phyloP scores from a whole-genome alignment of 2,113 vertebrate species.

The Tapirus terrestris region DNA sequence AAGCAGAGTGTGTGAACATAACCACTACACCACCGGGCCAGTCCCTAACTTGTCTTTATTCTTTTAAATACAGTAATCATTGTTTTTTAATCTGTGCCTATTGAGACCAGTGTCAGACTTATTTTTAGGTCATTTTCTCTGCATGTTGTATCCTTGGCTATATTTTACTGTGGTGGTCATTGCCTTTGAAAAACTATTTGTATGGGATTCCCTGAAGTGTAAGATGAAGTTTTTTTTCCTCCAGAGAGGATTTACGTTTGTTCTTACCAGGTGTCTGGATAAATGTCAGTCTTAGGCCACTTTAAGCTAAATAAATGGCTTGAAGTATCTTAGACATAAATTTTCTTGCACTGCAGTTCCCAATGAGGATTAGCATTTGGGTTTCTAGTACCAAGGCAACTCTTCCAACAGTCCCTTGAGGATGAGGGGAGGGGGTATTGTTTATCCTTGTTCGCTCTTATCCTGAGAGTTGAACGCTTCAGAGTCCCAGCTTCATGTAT shows the following conservation, averaged over 20 bases:
- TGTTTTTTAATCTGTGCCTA: neutral
- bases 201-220: neutral
- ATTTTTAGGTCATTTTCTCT: neutral
- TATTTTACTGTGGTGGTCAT: neutral
- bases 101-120: neutral
- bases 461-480: neutral
- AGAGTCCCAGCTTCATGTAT: neutral
- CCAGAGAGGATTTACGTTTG: neutral
- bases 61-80: neutral
- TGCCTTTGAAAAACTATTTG: neutral
- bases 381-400: neutral
- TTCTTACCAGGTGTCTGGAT: neutral
- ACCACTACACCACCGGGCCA: too few relatives aligned
- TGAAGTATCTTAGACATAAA: neutral
- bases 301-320: neutral
- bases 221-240: neutral
- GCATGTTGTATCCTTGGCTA: neutral
- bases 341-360: neutral
- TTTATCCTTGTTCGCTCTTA: neutral
- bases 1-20: too few relatives aligned
- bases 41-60: neutral
- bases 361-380: neutral
- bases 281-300: neutral
- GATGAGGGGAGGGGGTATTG: neutral
- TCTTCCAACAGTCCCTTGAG: neutral